Conservation (phyloP, 2,888 invertebrate species). For the Euclidia mi region DNA sequence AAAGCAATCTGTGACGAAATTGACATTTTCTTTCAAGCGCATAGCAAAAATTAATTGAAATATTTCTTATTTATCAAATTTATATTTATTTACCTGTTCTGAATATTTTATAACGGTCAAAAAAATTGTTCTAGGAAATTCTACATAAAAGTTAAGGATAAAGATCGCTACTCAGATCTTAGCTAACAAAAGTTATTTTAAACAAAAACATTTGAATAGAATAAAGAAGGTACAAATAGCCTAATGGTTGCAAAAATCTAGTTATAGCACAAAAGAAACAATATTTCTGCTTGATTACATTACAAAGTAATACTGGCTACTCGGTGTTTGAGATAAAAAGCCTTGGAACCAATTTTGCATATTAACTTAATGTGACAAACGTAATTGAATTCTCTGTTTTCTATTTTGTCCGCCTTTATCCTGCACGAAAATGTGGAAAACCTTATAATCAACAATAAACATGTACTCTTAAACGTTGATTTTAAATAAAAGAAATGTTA, state of each 20-base stretch:
- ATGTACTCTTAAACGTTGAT: constrained; percentile 21
- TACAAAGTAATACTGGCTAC: constrained; percentile 52
- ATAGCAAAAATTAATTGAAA: no score
- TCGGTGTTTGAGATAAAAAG: constrained; percentile 75
- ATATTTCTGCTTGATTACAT: constrained; percentile 57
- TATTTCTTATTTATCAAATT: no score
- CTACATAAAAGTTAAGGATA: no score
- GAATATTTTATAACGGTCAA: no score
- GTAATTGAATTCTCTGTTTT: constrained; percentile 81
- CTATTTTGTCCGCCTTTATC: constrained; percentile 60
- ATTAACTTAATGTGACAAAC: constrained; percentile 84
- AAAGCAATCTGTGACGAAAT: no score
- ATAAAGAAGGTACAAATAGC: constrained; percentile 14
- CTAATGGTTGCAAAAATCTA: constrained; percentile 26
- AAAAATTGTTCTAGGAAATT: no score
- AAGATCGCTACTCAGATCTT: not conserved
- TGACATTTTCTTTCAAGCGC: no score
- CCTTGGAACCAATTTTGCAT: constrained; percentile 81
- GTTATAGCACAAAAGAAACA: constrained; percentile 48
- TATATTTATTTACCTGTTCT: no score
- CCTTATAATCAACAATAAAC: constrained; percentile 41
- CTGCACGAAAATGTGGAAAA: constrained; percentile 37
- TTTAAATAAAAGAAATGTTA: constrained; percentile 3
- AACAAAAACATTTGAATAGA: constrained; percentile 5
- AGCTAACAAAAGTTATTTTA: not conserved